These are phyloP conservation scores for Saturnia pavonia DNA, from an alignment of 2,888 invertebrate genomes.

Conservation along the genomic window DNA sequence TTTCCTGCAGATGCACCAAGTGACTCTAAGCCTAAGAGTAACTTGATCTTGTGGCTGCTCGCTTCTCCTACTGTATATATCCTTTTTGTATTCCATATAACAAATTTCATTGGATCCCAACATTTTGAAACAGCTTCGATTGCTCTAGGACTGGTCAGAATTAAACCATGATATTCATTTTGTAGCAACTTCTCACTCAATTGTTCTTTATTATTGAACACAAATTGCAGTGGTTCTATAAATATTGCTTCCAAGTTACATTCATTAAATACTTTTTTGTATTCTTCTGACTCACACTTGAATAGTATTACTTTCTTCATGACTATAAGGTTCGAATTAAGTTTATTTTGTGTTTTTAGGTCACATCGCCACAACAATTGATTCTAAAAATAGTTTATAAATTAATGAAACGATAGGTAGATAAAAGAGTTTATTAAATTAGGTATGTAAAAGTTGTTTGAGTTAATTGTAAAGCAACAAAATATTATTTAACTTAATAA, in stretches of 20 bases:
- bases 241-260: constrained; percentile 59
- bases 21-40: constrained; percentile 61
- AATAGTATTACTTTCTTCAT: constrained; percentile 73
- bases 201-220: constrained; percentile 43
- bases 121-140: constrained; percentile 62
- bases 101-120: constrained; percentile 66
- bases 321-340: constrained; percentile 22
- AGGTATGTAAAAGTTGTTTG: neutral
- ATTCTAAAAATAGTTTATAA: neutral
- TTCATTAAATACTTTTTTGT: constrained; percentile 56
- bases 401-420: too few species aligned
- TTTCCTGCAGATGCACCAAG: constrained; percentile 58
- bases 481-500: neutral
- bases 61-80: constrained; percentile 67
- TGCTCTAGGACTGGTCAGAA: constrained; percentile 68
- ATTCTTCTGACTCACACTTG: constrained; percentile 69
- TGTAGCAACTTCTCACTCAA: constrained; percentile 49
- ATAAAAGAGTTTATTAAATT: too few species aligned
- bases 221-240: constrained; percentile 69
- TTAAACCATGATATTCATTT: constrained; percentile 54
- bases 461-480: neutral
- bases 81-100: constrained; percentile 57
- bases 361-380: constrained; percentile 3
- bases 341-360: constrained; percentile 3
- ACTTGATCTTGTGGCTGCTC: constrained; percentile 54